phyloP scores from a whole-genome alignment of 2,797 vertebrate genomes.

The Lepilemur septentrionalis region DNA sequence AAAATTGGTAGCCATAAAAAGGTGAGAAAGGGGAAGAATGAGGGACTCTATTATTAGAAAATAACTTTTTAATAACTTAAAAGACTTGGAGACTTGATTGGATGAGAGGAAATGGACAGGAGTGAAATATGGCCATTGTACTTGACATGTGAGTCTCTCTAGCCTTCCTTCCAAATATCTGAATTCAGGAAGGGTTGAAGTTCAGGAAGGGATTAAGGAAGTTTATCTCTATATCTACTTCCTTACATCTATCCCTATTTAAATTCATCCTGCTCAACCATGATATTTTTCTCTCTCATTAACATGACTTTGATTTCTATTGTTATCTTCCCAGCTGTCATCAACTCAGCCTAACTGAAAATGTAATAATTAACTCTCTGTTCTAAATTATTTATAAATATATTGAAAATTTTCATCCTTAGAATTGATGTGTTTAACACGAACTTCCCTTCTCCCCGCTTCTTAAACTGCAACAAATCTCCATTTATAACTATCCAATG shows the following conservation, averaged over 20 bases:
- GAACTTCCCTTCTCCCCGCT: not conserved
- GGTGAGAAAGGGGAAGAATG: not conserved
- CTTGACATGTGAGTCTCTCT: not conserved
- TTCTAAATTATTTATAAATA: not conserved
- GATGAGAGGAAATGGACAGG: not conserved
- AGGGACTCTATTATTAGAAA: not conserved
- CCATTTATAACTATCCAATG: not conserved
- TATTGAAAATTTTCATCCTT: not conserved
- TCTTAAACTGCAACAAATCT: not conserved
- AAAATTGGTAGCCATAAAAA: not conserved
- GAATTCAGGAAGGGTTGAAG: not conserved
- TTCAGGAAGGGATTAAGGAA: not conserved
- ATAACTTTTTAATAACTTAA: not conserved
- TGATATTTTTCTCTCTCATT: slow-evolving; percentile 10
- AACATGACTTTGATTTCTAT: slow-evolving; percentile 15
- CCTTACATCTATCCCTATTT: not conserved
- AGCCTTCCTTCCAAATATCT: not conserved
- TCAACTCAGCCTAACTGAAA: not conserved
- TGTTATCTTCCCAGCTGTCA: not conserved
- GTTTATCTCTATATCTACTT: not conserved
- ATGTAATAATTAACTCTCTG: not conserved
- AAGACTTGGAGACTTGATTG: not conserved
- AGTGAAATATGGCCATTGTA: not conserved
- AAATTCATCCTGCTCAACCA: not conserved
- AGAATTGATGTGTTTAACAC: not conserved